Conservation (phyloP, 2,797 vertebrate genomes). For the Chrysolophus pictus region DNA sequence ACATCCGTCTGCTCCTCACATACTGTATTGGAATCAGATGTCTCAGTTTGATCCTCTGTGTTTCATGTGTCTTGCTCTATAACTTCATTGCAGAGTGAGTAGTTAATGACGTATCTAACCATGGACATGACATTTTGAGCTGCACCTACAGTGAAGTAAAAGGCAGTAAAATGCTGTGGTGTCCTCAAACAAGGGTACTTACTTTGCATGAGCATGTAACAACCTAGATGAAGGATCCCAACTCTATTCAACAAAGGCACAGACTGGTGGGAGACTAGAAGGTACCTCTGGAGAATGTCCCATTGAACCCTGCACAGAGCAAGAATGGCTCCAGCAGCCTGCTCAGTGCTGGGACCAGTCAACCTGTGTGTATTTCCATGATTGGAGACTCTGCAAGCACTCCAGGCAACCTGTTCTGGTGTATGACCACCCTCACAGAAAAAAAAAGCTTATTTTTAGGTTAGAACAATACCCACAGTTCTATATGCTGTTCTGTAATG, state of each 20-base stretch:
- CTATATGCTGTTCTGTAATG: neutral
- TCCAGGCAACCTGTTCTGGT: neutral
- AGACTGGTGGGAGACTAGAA: neutral
- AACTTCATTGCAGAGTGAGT: neutral
- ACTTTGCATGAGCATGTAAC: neutral
- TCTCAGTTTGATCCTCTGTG: neutral
- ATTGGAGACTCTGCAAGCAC: neutral
- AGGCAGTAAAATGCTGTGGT: neutral
- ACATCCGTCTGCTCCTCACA: neutral
- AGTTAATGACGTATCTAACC: neutral
- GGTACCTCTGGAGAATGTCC: neutral
- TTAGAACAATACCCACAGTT: neutral
- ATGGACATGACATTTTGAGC: neutral
- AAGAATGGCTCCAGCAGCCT: neutral
- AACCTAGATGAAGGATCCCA: neutral
- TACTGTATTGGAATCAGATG: constrained; percentile 37
- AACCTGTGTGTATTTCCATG: neutral
- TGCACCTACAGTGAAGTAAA: neutral
- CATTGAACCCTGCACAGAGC: neutral
- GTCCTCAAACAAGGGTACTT: neutral
- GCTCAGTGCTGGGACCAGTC: neutral
- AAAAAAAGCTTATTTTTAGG: neutral
- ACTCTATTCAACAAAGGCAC: neutral
- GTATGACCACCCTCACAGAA: neutral
- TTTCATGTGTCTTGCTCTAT: constrained; percentile 1